phyloP scores from a whole-genome alignment of 64 coral and sea anemone genomes.

The Astreopora myriophthalma region DNA sequence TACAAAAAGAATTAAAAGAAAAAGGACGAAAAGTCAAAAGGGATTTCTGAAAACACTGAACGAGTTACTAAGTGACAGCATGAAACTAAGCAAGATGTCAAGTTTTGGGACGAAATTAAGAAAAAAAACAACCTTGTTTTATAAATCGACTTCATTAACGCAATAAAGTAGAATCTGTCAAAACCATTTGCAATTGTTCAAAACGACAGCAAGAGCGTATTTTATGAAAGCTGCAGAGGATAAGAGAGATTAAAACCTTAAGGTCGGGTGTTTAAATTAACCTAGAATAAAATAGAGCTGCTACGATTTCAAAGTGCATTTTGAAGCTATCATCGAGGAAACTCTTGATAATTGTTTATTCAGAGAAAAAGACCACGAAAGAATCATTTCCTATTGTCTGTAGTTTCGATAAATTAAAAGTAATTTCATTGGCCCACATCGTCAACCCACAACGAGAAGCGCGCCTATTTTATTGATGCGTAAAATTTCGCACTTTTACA shows the following conservation, averaged over 20 bases:
- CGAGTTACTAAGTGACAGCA: constrained; percentile 7
- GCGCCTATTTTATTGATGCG: background rate
- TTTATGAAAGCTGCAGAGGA: background rate
- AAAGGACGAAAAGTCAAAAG: background rate
- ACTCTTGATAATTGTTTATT: too few relatives aligned
- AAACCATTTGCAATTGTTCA: background rate
- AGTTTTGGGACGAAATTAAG: background rate
- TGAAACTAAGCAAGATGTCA: background rate
- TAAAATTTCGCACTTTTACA: constrained; percentile 42
- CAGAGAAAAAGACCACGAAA: background rate
- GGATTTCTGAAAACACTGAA: background rate
- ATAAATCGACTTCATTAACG: background rate
- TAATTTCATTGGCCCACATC: background rate
- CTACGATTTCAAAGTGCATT: background rate
- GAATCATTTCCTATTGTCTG: background rate
- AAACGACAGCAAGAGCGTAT: background rate
- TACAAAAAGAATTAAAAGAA: background rate
- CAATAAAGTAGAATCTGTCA: background rate
- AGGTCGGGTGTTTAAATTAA: background rate
- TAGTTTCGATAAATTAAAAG: background rate
- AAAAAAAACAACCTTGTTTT: background rate
- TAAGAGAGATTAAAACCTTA: background rate
- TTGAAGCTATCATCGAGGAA: background rate
- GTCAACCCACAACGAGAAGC: background rate
- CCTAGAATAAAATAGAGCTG: background rate